phyloP scores from a whole-genome alignment of 2,797 vertebrate genomes.

The Alcedo atthis region DNA sequence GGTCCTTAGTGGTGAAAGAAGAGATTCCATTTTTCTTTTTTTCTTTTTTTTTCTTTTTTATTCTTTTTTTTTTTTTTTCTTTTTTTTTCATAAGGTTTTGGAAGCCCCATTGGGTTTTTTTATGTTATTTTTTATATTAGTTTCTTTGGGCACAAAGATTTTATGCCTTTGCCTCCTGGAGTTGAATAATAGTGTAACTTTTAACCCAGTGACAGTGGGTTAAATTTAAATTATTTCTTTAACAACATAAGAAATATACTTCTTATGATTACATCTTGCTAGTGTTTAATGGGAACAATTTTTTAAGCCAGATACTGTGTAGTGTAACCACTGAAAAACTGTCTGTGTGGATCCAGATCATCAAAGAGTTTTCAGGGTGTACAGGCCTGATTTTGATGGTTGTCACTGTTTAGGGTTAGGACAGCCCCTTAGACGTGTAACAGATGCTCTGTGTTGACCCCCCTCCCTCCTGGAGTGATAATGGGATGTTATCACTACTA shows the following conservation, averaged over 20 bases:
- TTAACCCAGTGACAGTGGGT: not conserved
- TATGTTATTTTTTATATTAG: not conserved
- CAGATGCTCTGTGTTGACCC: too few species aligned
- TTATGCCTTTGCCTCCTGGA: not conserved
- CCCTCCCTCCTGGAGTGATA: too few species aligned
- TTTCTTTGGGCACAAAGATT: not conserved
- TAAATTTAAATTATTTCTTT: not conserved
- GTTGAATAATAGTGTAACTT: not conserved
- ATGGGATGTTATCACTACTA: too few species aligned
- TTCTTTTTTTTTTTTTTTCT: not conserved
- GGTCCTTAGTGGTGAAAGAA: not conserved
- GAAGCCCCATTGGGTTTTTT: not conserved
- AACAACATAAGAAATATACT: not conserved
- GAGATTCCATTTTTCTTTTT: not conserved
- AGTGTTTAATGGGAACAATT: not conserved
- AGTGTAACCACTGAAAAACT: not conserved
- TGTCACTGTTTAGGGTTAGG: too few species aligned
- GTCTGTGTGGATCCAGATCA: not conserved
- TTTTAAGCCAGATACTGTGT: not conserved
- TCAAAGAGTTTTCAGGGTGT: not conserved
- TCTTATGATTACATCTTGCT: not conserved
- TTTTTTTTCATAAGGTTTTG: not conserved
- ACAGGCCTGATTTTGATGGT: not conserved
- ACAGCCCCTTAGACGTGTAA: too few species aligned
- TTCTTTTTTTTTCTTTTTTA: not conserved